Conservation (phyloP, 2,888 invertebrate genomes). For the Amiota minor region DNA sequence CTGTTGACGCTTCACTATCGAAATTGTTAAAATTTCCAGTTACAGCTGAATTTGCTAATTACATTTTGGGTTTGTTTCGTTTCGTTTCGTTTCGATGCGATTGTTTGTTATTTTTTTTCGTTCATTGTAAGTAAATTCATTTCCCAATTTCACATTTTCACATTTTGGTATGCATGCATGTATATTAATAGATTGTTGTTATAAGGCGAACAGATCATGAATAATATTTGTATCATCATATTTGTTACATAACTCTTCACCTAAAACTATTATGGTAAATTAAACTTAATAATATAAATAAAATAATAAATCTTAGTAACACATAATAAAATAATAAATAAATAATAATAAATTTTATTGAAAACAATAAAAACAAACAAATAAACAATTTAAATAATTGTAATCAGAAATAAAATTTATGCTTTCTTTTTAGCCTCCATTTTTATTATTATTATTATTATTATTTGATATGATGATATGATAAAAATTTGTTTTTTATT, state of each 20-base stretch:
- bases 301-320: conserved; percentile 3
- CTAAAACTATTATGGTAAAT: conserved; percentile 3
- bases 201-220: no score
- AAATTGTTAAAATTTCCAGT: conserved; percentile 28
- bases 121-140: background rate
- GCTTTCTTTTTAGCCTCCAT: conserved; percentile 46
- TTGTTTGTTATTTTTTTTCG: background rate
- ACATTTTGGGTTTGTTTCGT: background rate
- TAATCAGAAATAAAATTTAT: conserved; percentile 42
- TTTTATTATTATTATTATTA: conserved; percentile 44
- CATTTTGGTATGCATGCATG: conserved; percentile 15
- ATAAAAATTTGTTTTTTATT: conserved; percentile 25
- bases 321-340: background rate
- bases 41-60: background rate
- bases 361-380: conserved; percentile 8
- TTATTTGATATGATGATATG: conserved; percentile 31
- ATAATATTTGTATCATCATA: no score
- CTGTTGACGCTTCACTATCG: conserved; percentile 62
- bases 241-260: no score
- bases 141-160: conserved; percentile 21
- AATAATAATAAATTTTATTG: conserved; percentile 7
- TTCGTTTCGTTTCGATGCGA: background rate
- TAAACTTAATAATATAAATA: conserved; percentile 10
- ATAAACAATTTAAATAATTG: background rate
- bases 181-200: no score